These are phyloP conservation scores for Glaucidium brasilianum DNA, from an alignment of 2,113 vertebrate genomes.

Conservation along the genomic window DNA sequence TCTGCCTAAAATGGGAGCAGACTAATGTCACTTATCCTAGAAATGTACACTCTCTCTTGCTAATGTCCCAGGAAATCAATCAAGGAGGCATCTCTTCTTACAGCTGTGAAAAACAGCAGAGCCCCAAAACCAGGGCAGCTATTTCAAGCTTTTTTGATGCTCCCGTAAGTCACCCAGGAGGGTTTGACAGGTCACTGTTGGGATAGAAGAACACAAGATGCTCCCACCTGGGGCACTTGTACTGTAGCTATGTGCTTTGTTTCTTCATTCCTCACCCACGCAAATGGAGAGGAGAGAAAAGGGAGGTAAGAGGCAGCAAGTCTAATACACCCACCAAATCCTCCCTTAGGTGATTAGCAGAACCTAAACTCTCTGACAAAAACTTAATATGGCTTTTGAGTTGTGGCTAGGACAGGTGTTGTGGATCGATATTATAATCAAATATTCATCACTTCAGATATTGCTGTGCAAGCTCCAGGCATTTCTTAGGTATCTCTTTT, in stretches of 20 bases:
- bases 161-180: background rate
- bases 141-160: background rate
- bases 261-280: background rate
- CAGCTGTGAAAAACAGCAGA: background rate
- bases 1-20: background rate
- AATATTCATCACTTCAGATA: background rate
- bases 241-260: no score
- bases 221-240: background rate
- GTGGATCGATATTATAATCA: background rate
- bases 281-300: background rate
- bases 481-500: rapidly evolving
- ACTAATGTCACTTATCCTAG: background rate
- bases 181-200: background rate
- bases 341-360: background rate
- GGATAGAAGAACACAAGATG: background rate
- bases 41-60: background rate
- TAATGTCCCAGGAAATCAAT: background rate
- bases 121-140: background rate
- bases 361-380: background rate
- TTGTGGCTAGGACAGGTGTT: background rate
- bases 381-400: background rate
- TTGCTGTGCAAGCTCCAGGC: background rate
- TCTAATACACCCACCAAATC: background rate
- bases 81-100: background rate
- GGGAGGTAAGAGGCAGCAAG: background rate